A percentile compares a stretch with the other conserved stretches of the same genome.
phyloP scores from a whole-genome alignment of 2,888 invertebrate species.

The Plusia festucae region DNA sequence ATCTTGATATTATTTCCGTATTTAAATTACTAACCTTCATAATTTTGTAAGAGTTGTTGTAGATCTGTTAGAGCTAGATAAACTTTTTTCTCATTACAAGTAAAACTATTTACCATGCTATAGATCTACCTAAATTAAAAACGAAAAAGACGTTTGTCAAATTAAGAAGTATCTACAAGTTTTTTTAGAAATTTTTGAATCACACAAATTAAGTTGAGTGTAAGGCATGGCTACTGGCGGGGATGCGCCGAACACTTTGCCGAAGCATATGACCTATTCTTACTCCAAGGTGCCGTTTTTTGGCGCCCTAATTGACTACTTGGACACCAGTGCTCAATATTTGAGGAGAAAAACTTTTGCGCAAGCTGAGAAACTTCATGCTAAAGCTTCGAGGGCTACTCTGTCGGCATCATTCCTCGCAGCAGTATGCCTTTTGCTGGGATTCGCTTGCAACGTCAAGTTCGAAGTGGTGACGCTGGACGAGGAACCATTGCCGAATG shows the following conservation, averaged over 20 bases:
- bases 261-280: conserved; percentile 76
- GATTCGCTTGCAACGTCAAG: conserved; percentile 78
- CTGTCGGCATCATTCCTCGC: conserved; percentile 76
- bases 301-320: conserved; percentile 79
- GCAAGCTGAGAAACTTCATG: conserved; percentile 72
- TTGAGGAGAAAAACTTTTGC: conserved; percentile 68
- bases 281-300: conserved; percentile 75
- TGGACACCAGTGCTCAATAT: conserved; percentile 76
- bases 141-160: conserved; percentile 39
- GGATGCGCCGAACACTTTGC: conserved; percentile 49
- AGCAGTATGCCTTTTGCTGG: conserved; percentile 73
- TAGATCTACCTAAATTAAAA: neutral
- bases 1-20: conserved; percentile 39
- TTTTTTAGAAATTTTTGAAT: conserved; percentile 36
- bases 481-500: conserved; percentile 73
- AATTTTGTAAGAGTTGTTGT: neutral
- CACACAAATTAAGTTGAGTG: conserved; percentile 57
- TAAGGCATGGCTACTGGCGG: conserved; percentile 53
- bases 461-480: conserved; percentile 81
- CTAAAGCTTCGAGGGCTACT: conserved; percentile 64
- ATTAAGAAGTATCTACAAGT: conserved; percentile 54
- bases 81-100: conserved; percentile 16
- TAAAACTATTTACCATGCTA: neutral
- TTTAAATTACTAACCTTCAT: conserved; percentile 26
- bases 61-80: neutral